phyloP scores from a whole-genome alignment of 1,140 invertebrate genomes.

The Glomeris maerens region DNA sequence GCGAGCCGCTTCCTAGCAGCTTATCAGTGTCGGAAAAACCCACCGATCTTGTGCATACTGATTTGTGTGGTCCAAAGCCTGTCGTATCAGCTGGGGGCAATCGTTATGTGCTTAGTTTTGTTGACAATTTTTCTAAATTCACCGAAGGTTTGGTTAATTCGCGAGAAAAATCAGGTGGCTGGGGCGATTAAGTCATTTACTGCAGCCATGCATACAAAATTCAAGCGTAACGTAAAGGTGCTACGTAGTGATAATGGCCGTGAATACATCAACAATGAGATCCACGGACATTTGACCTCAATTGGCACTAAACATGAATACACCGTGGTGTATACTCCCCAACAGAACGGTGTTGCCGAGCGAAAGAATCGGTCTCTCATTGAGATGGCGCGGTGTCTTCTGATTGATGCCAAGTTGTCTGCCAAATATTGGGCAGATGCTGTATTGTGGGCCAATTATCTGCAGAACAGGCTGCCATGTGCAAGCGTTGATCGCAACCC shows the following conservation, averaged over 20 bases:
- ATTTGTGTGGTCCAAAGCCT: not conserved
- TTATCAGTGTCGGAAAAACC: no score
- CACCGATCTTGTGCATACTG: no score
- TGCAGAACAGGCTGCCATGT: constrained; percentile 26
- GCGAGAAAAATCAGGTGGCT: no score
- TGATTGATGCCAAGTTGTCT: constrained; percentile 27
- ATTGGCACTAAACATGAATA: constrained; percentile 15
- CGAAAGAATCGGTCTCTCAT: constrained; percentile 25
- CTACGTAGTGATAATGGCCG: constrained; percentile 12
- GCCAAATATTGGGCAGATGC: constrained; percentile 35
- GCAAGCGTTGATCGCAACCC: constrained; percentile 16
- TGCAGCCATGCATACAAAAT: constrained; percentile 2
- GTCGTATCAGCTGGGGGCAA: not conserved
- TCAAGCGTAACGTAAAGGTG: no score
- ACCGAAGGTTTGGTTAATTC: no score
- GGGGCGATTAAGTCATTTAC: not conserved
- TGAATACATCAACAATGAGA: constrained; percentile 13
- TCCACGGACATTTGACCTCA: constrained; percentile 9
- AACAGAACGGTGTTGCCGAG: constrained; percentile 30
- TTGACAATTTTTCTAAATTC: not conserved
- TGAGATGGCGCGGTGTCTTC: constrained; percentile 26
- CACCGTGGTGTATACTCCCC: constrained; percentile 23
- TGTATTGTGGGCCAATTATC: constrained; percentile 27
- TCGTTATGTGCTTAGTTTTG: constrained; percentile 1
- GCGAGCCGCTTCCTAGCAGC: no score